Base-by-base conservation (phyloP, 2,888 invertebrate species). In the Amiota communis region DNA sequence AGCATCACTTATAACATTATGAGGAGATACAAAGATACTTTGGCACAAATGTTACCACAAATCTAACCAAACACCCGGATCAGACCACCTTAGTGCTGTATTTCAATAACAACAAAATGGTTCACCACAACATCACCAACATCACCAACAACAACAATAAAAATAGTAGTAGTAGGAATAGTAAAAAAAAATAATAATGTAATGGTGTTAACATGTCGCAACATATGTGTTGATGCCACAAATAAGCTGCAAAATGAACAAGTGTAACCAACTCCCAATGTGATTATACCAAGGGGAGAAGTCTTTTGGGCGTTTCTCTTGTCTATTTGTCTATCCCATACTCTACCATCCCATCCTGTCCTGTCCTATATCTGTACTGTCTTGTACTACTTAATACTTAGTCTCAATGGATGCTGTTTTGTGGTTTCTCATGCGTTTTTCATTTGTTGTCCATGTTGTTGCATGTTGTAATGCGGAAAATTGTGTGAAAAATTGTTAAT, bases 41-140 rank as follows among this genome's bases (percentile, higher is more conserved):
- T 84, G 80, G 83, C 81, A 77, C 83, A 83, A 83, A 84, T 83
- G 83, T 81, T 83, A 80, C 86, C 83, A 79, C 63, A 85, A 82
- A 83, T 84, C 84, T 84, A 79, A 79, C 79, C 77, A 79, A n/a
- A 68, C 79, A 74, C 73, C 23, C 53, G 12, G 23, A 68, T 23
- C 67, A 47, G 23, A 61, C 49, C 49, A 47, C 61, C 20, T 51
- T 15, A 17, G 36, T 46, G 57, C 61, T 46, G 65, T n/a, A 51
- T 63, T n/a, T 23, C 13, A 71, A 59, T 20, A 77, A 75, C 76
- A 61, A 4, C 76, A 77, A 77, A 77, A 77, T 77, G 76, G 76
- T 76, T 57, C 51, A 76, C 72, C 70, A 48, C 59, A 70, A 69
- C 57, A 49, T 17, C 59, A 74, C 74, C 77, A 71, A 73, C 48